phyloP scores from a whole-genome alignment of 2,797 vertebrate genomes.

The Capromys pilorides region DNA sequence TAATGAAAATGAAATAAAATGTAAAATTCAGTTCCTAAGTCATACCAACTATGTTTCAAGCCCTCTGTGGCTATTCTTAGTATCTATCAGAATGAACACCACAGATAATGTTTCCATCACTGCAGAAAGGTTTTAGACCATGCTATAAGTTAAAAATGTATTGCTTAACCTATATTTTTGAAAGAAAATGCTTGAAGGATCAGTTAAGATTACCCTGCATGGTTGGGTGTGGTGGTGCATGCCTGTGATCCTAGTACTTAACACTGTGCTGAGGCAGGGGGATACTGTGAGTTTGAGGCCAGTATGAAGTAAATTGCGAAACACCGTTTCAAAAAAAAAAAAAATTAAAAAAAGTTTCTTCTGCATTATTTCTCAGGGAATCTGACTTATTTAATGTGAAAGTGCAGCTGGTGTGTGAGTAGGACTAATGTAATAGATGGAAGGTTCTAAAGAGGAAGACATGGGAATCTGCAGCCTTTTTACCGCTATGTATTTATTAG shows the following conservation, averaged over 20 bases:
- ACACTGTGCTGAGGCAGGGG: background rate
- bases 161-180: conserved; percentile 19
- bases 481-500: background rate
- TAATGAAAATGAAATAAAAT: conserved; percentile 57
- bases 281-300: background rate
- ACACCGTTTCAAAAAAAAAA: background rate
- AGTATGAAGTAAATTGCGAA: background rate
- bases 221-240: background rate
- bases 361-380: background rate
- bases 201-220: conserved; percentile 1
- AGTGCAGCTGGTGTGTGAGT: background rate
- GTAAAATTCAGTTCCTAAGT: conserved; percentile 46
- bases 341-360: conserved; percentile 8
- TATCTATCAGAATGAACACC: background rate
- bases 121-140: background rate
- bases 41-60: conserved; percentile 25
- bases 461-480: background rate
- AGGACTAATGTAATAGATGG: background rate
- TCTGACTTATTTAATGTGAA: background rate
- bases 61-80: background rate
- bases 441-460: conserved; percentile 1
- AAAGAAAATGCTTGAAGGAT: conserved; percentile 44
- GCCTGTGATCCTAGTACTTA: background rate
- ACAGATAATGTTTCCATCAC: background rate
- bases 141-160: background rate